Conservation (phyloP, 1,140 invertebrate genomes). For the Ruditapes philippinarum region DNA sequence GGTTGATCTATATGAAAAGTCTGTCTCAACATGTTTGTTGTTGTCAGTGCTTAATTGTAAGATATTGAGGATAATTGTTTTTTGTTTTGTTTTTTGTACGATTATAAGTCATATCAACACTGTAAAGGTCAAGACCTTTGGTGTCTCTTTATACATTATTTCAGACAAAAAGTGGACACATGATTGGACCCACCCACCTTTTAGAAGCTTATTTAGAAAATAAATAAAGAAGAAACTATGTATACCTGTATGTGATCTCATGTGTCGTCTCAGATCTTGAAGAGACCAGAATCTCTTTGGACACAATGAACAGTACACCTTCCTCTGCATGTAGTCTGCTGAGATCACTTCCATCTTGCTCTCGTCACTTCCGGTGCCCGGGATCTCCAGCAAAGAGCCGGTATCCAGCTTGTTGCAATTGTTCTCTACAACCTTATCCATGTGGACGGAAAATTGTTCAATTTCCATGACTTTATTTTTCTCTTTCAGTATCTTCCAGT, state of each 20-base stretch:
- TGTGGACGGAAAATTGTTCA: constrained; percentile 75
- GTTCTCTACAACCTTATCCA: constrained; percentile 82
- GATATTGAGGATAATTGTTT: too few relatives aligned
- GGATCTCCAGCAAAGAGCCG: constrained; percentile 73
- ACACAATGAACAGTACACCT: constrained; percentile 93
- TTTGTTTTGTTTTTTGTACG: too few relatives aligned
- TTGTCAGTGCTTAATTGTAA: too few relatives aligned
- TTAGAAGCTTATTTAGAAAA: too few relatives aligned
- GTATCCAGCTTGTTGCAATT: constrained; percentile 77
- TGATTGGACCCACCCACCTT: too few relatives aligned
- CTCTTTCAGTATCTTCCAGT: constrained; percentile 85
- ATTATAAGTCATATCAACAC: too few relatives aligned
- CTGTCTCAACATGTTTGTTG: too few relatives aligned
- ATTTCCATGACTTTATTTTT: constrained; percentile 83
- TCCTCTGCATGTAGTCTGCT: constrained; percentile 95
- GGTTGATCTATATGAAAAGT: too few relatives aligned
- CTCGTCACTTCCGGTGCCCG: constrained; percentile 87
- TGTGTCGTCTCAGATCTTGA: constrained; percentile 96
- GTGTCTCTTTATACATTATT: too few relatives aligned
- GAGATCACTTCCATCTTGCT: constrained; percentile 87
- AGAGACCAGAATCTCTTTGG: constrained; percentile 97
- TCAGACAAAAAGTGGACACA: too few relatives aligned
- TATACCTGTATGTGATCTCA: constrained; percentile 89
- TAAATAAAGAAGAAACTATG: too few relatives aligned
- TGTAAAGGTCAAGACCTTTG: too few relatives aligned